Conservation (phyloP, 2,888 invertebrate species). For the Stenchaetothrips biformis region DNA sequence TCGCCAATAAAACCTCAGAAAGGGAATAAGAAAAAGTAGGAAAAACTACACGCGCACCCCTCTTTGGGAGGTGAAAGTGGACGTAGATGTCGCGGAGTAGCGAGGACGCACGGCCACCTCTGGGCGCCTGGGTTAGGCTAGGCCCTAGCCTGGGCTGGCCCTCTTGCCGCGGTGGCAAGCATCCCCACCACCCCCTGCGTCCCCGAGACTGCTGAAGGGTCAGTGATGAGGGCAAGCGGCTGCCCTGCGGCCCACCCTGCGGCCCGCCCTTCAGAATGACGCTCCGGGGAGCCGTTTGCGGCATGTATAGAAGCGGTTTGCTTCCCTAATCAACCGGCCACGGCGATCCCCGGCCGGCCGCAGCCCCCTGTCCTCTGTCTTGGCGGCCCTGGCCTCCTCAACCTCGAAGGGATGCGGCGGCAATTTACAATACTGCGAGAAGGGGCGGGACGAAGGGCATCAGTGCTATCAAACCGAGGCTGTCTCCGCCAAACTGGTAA, state of each 20-base stretch:
- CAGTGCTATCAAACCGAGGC: too few relatives aligned
- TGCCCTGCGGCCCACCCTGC: neutral
- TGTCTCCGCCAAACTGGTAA: too few relatives aligned
- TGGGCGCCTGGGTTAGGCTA: too few relatives aligned
- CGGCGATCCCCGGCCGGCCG: neutral
- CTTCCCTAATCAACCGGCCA: neutral
- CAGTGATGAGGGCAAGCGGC: neutral
- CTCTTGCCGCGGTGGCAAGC: neutral
- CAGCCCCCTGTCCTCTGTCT: neutral
- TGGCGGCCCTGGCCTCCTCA: neutral
- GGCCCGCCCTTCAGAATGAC: neutral
- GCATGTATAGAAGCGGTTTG: neutral
- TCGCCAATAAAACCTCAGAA: too few relatives aligned
- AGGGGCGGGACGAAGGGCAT: too few relatives aligned
- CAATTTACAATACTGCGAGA: neutral
- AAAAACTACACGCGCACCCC: too few relatives aligned
- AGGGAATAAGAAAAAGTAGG: too few relatives aligned
- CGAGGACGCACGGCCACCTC: too few relatives aligned
- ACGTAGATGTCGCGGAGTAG: too few relatives aligned
- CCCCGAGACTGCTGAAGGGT: neutral
- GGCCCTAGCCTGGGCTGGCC: too few relatives aligned
- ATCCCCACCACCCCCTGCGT: neutral
- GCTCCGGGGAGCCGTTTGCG: neutral
- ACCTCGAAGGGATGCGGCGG: neutral
- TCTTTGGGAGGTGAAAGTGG: too few relatives aligned